Evolutionary conservation across 2,113 vertebrate genomes (phyloP).

Genomic region (Ranitomeya variabilis): DNA sequence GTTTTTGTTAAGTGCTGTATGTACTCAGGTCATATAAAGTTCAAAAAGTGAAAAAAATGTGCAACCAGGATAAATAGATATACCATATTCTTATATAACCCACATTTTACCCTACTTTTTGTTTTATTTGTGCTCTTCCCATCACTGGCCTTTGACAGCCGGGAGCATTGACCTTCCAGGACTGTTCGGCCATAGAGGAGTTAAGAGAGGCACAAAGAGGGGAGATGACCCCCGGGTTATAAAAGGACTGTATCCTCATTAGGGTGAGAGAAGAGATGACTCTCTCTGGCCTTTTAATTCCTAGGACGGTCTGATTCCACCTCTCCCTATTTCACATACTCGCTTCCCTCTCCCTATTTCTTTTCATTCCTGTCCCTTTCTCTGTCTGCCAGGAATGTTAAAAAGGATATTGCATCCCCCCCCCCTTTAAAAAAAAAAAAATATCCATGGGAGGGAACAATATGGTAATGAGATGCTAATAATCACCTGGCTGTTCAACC

Average conservation of each 20-base stretch:
- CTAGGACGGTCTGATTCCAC: conserved; percentile 40
- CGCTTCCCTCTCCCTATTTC: conserved; percentile 51
- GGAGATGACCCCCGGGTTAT: conserved; percentile 40
- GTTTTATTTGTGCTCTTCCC: background rate
- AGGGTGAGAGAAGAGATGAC: conserved; percentile 37
- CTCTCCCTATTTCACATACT: conserved; percentile 33
- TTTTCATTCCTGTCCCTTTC: conserved; percentile 36
- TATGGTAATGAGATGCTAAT: conserved; percentile 58
- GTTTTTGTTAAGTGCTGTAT: background rate
- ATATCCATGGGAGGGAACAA: conserved; percentile 36
- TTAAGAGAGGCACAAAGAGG: conserved; percentile 38
- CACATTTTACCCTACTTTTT: background rate
- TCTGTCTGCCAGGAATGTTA: conserved; percentile 62
- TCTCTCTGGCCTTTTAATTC: conserved; percentile 46
- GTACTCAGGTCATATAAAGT: conserved; percentile 11
- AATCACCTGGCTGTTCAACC: conserved; percentile 46
- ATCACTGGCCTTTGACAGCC: conserved; percentile 4
- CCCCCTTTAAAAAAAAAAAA: conserved; percentile 38
- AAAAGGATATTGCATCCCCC: conserved; percentile 55
- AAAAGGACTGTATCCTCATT: conserved; percentile 50
- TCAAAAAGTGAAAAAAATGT: background rate
- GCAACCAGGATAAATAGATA: background rate
- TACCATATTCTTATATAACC: background rate
- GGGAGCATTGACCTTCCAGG: conserved; percentile 1
- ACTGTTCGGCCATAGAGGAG: conserved; percentile 2